phyloP scores from a whole-genome alignment of 2,113 vertebrate genomes.

The Smithornis capensis region DNA sequence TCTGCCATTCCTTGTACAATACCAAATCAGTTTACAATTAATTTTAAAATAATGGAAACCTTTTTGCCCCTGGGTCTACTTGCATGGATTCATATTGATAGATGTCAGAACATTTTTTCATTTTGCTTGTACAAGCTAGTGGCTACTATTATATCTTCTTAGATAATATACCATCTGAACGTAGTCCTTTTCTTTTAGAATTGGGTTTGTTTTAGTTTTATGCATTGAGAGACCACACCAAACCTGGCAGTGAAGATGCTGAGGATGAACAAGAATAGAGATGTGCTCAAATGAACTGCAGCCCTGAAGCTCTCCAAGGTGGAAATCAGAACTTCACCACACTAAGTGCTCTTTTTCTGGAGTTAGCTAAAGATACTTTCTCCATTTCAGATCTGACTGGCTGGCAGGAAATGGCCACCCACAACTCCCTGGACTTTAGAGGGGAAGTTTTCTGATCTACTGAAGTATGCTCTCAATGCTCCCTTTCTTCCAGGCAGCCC shows the following conservation, averaged over 20 bases:
- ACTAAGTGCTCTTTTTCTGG: not conserved
- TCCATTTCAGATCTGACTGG: not conserved
- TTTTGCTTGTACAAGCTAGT: not conserved
- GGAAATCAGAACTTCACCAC: not conserved
- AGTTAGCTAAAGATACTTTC: not conserved
- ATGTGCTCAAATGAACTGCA: not conserved
- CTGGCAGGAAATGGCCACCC: not conserved
- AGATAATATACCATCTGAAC: not conserved
- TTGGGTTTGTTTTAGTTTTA: not conserved
- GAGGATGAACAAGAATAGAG: not conserved
- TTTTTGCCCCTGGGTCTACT: not conserved
- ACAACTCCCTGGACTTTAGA: not conserved
- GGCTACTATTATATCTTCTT: not conserved
- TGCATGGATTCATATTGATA: not conserved
- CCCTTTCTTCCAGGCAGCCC: not conserved
- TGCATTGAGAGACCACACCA: not conserved
- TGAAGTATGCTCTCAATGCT: not conserved
- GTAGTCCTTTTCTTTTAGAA: not conserved
- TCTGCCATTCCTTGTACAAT: not conserved
- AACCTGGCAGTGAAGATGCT: not conserved
- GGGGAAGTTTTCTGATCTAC: rapidly evolving
- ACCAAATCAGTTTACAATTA: not conserved
- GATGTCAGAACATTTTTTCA: not conserved
- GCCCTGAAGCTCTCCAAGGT: not conserved
- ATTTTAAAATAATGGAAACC: not conserved